Conservation (phyloP, 1,140 invertebrate species). For the Caenorhabditis remanei region DNA sequence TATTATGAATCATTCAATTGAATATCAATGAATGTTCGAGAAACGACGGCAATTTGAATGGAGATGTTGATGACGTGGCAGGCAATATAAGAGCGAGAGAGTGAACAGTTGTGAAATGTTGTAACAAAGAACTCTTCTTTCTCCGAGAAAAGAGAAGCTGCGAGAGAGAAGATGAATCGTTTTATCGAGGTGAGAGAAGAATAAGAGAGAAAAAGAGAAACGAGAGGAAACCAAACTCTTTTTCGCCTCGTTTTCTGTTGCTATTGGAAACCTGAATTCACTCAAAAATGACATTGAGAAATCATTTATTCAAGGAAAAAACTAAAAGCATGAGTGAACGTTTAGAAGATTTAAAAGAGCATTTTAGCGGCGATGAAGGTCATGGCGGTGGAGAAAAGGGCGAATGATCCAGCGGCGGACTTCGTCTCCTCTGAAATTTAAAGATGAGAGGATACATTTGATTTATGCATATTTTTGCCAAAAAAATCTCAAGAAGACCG, state of each 20-base stretch:
- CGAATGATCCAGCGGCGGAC: not conserved
- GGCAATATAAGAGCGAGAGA: not conserved
- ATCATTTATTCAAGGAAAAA: not conserved
- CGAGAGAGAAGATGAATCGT: conserved; percentile 11
- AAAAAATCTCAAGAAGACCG: too few relatives aligned
- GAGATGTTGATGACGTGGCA: conserved; percentile 21
- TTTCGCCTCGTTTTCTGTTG: not conserved
- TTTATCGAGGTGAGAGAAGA: conserved; percentile 10
- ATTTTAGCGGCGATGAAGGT: conserved; percentile 24
- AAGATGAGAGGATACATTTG: too few relatives aligned
- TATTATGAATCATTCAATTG: conserved; percentile 44
- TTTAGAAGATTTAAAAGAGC: not conserved
- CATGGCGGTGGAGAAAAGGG: conserved; percentile 10
- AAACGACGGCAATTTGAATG: not conserved
- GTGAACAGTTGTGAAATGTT: conserved; percentile 38
- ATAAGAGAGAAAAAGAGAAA: conserved; percentile 21
- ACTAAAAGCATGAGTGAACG: too few relatives aligned
- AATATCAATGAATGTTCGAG: conserved; percentile 41
- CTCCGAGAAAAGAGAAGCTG: not conserved
- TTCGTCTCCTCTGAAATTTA: conserved; percentile 7
- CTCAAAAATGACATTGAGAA: not conserved
- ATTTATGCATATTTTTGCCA: too few relatives aligned
- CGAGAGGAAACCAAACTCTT: not conserved
- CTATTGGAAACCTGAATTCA: conserved; percentile 5
- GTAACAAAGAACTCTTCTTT: not conserved